These are phyloP conservation scores for Alfaro cultratus DNA, from an alignment of 2,797 vertebrate genomes.

Conservation along the genomic window DNA sequence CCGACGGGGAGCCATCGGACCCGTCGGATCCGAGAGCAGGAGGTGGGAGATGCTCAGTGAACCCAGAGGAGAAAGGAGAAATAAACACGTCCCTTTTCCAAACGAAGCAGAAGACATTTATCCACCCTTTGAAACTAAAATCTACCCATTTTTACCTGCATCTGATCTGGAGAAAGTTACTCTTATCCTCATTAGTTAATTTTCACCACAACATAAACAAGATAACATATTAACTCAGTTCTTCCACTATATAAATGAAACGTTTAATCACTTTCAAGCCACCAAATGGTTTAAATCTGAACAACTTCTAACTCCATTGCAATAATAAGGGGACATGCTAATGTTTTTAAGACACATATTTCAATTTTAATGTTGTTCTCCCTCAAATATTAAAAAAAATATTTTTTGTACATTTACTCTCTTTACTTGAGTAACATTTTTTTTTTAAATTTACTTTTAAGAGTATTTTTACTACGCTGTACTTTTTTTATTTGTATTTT, in stretches of 20 bases:
- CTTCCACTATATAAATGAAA: not conserved
- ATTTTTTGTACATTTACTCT: no score
- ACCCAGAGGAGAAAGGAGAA: conserved; percentile 3
- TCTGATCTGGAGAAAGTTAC: conserved; percentile 1
- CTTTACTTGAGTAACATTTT: no score
- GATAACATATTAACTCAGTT: conserved; percentile 9
- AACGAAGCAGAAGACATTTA: not conserved
- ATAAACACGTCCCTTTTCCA: not conserved
- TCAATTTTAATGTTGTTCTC: not conserved
- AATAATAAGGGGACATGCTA: not conserved
- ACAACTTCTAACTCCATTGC: not conserved
- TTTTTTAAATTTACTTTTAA: no score
- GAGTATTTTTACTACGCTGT: no score
- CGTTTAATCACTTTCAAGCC: conserved; percentile 9
- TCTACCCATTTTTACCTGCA: not conserved
- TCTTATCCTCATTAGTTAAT: not conserved
- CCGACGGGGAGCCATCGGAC: conserved; percentile 35
- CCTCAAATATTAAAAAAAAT: not conserved
- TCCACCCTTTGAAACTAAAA: not conserved
- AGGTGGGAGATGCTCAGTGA: conserved; percentile 26
- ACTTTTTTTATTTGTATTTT: no score
- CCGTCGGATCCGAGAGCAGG: conserved; percentile 37
- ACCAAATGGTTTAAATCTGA: conserved; percentile 18
- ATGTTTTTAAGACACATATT: not conserved
- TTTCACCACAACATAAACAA: not conserved